Base-by-base conservation (phyloP, 2,113 vertebrate genomes). In the Proteles cristata region DNA sequence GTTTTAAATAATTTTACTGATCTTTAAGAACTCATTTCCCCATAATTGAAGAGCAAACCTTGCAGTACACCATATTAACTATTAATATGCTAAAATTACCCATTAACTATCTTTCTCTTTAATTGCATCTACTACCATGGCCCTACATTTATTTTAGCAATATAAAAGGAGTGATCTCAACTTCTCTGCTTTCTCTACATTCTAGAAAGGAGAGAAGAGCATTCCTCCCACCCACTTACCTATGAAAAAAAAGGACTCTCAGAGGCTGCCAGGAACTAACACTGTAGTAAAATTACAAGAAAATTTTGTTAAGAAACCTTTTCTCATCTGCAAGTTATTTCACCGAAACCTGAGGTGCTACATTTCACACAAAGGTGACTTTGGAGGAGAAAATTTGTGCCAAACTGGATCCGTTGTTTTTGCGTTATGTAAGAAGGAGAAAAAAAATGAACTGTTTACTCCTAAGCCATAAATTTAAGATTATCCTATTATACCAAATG, bases 361-460 rank as follows among this genome's bases (percentile, higher is more conserved):
- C 81, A 83, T 97, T 97, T 96, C 77, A 73, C 88, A 93, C 92
- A 96, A 91, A 97, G 93, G 97, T 97, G 97, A 97, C 95, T 98
- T 97, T 98, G 94, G 63, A 97, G 86, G 90, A 95, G 95, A 97
- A 97, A 97, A 55, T 85, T 97, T 69, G 35, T 93, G 92, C 97
- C 97, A 97, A 93, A 89, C 73, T 82, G 92, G 81, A 96, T 95
- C 95, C 43, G 81, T 97, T 96, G 84, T 95, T 97, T 97, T 92
- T 90, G 58, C 95, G 87, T 97, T 97, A 97, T 48, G 55, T 92
- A 97, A 97, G 94, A 65, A 88, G 69, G 65, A 95, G 50, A 66
- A 88, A 77, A 88, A 84, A 87, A 84, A 43, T 90, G 80, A 97
- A 94, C 90, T 91, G 66, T 93, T 97, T 95, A 94, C 73, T 88